phyloP scores from a whole-genome alignment of 2,888 invertebrate genomes.

The Leptopilina syphax region DNA sequence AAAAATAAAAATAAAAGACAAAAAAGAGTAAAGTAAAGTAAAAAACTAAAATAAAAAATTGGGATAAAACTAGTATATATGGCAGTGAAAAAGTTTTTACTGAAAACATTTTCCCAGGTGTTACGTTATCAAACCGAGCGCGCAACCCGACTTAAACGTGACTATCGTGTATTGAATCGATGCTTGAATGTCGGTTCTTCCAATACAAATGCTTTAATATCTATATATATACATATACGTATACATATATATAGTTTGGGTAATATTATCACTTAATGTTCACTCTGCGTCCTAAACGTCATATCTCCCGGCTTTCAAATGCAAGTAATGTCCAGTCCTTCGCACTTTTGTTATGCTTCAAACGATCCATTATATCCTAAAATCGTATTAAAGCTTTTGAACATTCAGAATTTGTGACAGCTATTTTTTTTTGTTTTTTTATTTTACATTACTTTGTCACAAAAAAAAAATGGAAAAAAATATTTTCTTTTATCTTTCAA shows the following conservation, averaged over 20 bases:
- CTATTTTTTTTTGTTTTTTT: background rate
- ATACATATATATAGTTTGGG: slow-evolving; percentile 1
- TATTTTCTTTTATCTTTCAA: no score
- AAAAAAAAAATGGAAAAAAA: background rate
- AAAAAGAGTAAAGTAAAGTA: no score
- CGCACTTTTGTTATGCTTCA: background rate
- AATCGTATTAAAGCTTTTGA: background rate
- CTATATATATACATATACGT: background rate
- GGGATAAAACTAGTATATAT: no score
- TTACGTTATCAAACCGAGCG: background rate
- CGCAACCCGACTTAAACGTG: background rate
- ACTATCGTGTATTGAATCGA: slow-evolving; percentile 25
- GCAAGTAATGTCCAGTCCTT: slow-evolving; percentile 7
- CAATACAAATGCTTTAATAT: slow-evolving; percentile 13
- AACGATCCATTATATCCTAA: slow-evolving; percentile 1
- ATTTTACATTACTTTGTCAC: background rate
- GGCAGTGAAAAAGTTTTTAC: background rate
- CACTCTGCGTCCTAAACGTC: slow-evolving; percentile 23
- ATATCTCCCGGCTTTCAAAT: slow-evolving; percentile 15
- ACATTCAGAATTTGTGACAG: slow-evolving; percentile 5
- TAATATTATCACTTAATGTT: slow-evolving; percentile 31
- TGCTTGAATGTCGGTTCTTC: slow-evolving; percentile 7
- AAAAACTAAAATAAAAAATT: no score
- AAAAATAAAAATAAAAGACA: no score
- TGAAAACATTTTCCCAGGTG: background rate